Conservation (phyloP, 2,797 vertebrate species). For the Halcyon badia region DNA sequence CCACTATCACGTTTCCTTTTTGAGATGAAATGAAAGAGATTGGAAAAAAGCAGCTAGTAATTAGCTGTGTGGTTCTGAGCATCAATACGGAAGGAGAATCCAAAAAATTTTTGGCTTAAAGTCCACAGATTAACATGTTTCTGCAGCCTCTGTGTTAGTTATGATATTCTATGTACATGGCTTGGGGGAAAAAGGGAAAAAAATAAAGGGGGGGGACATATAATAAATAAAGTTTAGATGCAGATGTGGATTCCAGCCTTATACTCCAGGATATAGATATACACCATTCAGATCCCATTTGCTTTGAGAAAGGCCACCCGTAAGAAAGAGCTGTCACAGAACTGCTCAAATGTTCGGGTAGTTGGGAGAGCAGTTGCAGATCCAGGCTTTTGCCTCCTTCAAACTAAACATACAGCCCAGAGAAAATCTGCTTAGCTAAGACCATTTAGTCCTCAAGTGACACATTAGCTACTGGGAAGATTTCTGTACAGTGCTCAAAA, state of each 20-base stretch:
- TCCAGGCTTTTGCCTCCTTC: not conserved
- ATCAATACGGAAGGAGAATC: not conserved
- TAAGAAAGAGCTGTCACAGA: not conserved
- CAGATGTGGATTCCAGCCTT: not conserved
- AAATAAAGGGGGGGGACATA: fast-evolving
- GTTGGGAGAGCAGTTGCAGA: not conserved
- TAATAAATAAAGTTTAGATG: not conserved
- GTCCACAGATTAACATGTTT: not conserved
- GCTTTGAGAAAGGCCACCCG: not conserved
- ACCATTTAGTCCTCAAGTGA: not conserved
- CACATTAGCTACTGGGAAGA: not conserved
- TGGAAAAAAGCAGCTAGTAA: slow-evolving; percentile 9
- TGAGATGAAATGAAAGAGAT: not conserved
- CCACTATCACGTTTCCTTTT: not conserved
- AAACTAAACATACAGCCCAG: not conserved
- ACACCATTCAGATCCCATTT: fast-evolving
- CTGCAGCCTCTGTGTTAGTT: not conserved
- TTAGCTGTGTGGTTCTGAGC: not conserved
- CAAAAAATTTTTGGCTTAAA: not conserved
- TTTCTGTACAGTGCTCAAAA: not conserved
- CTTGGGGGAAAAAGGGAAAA: not conserved
- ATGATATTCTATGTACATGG: not conserved
- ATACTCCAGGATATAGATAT: not conserved
- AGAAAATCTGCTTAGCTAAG: not conserved
- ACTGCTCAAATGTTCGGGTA: not conserved